Evolutionary conservation across 2,797 vertebrate species (phyloP), one percentile per base, ranked within the genome.

Genomic region (Platalea minor): DNA sequence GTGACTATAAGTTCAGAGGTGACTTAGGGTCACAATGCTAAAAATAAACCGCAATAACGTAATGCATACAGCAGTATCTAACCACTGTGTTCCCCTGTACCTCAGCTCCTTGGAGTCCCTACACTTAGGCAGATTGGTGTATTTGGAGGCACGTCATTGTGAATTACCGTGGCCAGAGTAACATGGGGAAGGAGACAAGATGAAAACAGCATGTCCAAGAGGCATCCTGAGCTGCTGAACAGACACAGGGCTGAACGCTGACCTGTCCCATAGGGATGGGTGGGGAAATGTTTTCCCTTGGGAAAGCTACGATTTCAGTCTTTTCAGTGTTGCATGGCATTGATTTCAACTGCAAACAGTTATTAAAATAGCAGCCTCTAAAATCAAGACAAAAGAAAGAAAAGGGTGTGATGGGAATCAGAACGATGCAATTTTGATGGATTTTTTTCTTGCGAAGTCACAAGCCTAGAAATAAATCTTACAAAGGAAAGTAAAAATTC

Each of bases 301-400:
- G 79, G 73, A 88, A 94, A 84, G 43, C 31, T n/a, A 25, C 18
- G 13, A 65, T 91, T 92, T 94, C 86, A 81, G 45, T 31, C 81
- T 91, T 95, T 89, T 81, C 51, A 69, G 39, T 53, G 39, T n/a
- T 57, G 43, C 59, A 46, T 83, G 41, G 59, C 93, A 88, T 41
- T 89, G 73, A 84, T 92, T 93, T 85, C 53, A 65, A n/a, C 39
- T 86, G 78, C 76, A 80, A 93, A 59, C 29, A 59, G 69, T 59
- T 88, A 85, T 59, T 88, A 93, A 92, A 96, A 89, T 56, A 93
- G 79, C 73, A 89, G 65, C 37, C 54, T 81, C 15, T 77, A 76
- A 94, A 91, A 53, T 87, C 68, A 67, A 86, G 73, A 63, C 20
- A 41, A 91, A 85, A 91, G 60, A 88, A 96, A 63, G 56, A 76